phyloP scores from a whole-genome alignment of 2,888 invertebrate species.

The Volucella inanis region DNA sequence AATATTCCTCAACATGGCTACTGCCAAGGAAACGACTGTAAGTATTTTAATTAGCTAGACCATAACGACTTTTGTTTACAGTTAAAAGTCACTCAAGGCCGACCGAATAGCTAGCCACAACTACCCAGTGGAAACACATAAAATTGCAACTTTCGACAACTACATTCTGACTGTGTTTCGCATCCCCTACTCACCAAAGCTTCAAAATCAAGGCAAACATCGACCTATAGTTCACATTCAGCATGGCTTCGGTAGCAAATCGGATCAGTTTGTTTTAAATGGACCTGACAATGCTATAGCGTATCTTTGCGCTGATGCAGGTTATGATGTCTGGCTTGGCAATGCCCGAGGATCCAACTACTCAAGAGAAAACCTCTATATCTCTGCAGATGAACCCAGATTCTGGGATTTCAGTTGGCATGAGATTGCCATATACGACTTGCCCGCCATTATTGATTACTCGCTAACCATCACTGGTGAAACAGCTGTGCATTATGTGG shows the following conservation, averaged over 20 bases:
- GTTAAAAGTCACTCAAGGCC: no score
- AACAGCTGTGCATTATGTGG: conserved; percentile 85
- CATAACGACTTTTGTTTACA: no score
- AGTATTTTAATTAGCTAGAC: no score
- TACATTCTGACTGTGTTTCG: conserved; percentile 91
- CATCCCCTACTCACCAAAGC: conserved; percentile 84
- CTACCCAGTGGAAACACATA: conserved; percentile 86
- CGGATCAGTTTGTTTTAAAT: conserved; percentile 84
- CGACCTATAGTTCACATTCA: conserved; percentile 86
- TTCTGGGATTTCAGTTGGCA: conserved; percentile 87
- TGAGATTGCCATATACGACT: conserved; percentile 92
- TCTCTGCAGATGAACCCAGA: conserved; percentile 73
- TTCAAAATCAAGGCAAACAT: conserved; percentile 81
- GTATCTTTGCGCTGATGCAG: conserved; percentile 85
- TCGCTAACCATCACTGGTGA: conserved; percentile 79
- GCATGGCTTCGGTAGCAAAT: conserved; percentile 91
- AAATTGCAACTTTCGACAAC: conserved; percentile 90
- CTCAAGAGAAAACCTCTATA: conserved; percentile 76
- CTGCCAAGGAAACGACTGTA: conserved; percentile 80
- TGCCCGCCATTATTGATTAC: conserved; percentile 92
- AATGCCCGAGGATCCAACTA: conserved; percentile 90
- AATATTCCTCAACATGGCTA: no score
- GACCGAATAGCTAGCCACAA: no score
- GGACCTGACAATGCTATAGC: conserved; percentile 85
- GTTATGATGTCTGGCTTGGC: conserved; percentile 92